Evolutionary conservation across 1,140 invertebrate genomes (phyloP), one percentile per base, ranked within the genome.

Genomic region (Frieseomelitta varia): DNA sequence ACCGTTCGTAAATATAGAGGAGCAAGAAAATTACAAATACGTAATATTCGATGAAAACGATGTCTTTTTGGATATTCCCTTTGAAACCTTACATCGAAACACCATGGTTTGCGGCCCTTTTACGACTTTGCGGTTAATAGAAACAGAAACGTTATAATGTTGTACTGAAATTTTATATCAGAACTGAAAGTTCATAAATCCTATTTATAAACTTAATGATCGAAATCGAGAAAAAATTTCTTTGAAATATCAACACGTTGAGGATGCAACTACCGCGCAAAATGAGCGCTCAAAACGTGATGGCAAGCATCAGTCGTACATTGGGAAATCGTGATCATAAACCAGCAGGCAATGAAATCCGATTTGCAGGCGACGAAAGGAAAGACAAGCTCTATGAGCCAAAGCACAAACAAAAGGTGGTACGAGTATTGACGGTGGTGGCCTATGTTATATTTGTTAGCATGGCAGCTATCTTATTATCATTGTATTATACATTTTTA

Each of bases 361-460:
- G 96, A 92, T 95, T 97, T 82, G 97, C 97, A 30, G 97, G 97
- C 75, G 97, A 97, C 89, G 97, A 97, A 88, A 97, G 97, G 91
- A 97, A 97, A 94, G 97, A 97, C 89, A 96, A 96, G 85, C 95
- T 98, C 76, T 98, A 98, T 94, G 97, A 98, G 89, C 96, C 97
- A 2, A 97, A 97, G 92, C 97, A 97, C 87, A 97, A 98, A 92
- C 97, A 97, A 93, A 98, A 98, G 95, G 95, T 97, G 89, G 96
- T 99, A 58, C 96, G 98, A n/a, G 97, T 99, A 76, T 95, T 99
- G 81, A 99, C 98, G 2, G 99, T 99, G 56, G 96, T 99, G 84
- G 98, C 98, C 15, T 99, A 99, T 95, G 97, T 99, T 75, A 97
- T 99, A 91, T 98, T 98, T 87, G 99, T 99, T 82, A 99, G 98